phyloP scores from a whole-genome alignment of 2,113 vertebrate genomes.

The Pseudolaguvia tuberculata region DNA sequence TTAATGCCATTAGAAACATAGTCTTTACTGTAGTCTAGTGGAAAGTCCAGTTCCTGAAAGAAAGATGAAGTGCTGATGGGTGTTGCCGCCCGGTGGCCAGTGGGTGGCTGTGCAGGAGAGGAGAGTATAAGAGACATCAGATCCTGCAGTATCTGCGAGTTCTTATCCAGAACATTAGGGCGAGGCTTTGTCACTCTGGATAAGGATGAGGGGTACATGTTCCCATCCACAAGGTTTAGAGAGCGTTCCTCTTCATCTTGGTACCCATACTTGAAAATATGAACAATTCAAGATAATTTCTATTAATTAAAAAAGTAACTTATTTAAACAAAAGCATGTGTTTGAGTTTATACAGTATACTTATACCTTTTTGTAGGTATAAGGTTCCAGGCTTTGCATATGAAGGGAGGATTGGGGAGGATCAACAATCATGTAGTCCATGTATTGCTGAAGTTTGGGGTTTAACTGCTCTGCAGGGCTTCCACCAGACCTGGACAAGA shows the following conservation, averaged over 20 bases:
- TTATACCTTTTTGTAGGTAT: constrained; percentile 79
- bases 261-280: constrained; percentile 68
- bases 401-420: constrained; percentile 67
- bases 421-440: constrained; percentile 81
- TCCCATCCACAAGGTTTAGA: constrained; percentile 64
- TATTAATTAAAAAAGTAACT: constrained; percentile 4
- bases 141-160: constrained; percentile 80
- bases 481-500: constrained; percentile 30
- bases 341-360: not conserved
- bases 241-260: constrained; percentile 72
- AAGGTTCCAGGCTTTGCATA: constrained; percentile 77
- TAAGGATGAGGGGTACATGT: constrained; percentile 51
- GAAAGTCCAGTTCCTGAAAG: constrained; percentile 65
- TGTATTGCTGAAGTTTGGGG: constrained; percentile 69
- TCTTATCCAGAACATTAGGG: constrained; percentile 62
- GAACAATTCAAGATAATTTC: constrained; percentile 3
- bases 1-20: constrained; percentile 59
- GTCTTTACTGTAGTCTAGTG: constrained; percentile 66
- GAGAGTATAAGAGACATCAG: constrained; percentile 75
- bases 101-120: constrained; percentile 64
- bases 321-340: constrained; percentile 2
- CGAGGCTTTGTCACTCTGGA: constrained; percentile 51
- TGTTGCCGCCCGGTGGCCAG: constrained; percentile 52
- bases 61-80: constrained; percentile 54
- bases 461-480: constrained; percentile 38